Evolutionary conservation across 2,113 vertebrate species (phyloP), one percentile per base, ranked within the genome.

Genomic region (Haliaeetus leucogaster): DNA sequence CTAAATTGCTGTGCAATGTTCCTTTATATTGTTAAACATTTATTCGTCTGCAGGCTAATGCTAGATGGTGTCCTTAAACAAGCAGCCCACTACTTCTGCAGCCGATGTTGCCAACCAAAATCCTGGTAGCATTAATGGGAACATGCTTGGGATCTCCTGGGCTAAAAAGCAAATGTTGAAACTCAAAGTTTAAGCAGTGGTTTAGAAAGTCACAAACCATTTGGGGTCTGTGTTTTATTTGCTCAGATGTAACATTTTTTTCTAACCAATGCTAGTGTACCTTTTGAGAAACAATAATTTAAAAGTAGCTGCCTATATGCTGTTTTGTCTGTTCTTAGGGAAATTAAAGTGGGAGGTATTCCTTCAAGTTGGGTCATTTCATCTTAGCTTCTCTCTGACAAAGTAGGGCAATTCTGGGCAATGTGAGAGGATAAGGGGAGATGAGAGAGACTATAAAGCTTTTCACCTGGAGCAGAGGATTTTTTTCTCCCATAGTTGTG

Each of bases 401-500:
- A 95, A 94, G 23, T 59, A n/a, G 36, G 68, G 56, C 52, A 79
- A 23, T 88, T 86, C 72, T 79, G 47, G 59, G 90, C 45, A 89
- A 59, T 67, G n/a, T 52, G 79, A 90, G 19, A 91, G 88, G 63
- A 70, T 95, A 89, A 92, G 62, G 30, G 25, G 29, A 82, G 36
- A 90, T 90, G 80, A 91, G 89, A 91, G 22, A 81, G 32, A 62
- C 82, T 92, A 40, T 58, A 92, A 95, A 90, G 85, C 40, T 88
- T 95, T 95, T 86, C 45, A 96, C 85, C 82, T 90, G 67, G 66
- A 90, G 88, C 67, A 86, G 74, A 68, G 45, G 58, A 77, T 73
- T 89, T 80, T 91, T 96, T 97, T 62, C 74, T 81, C 29, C 59
- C 42, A 25, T 10, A 53, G 77, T 52, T 93, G 65, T 2, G 23